These are phyloP conservation scores for Verasper variegatus DNA, from an alignment of 2,113 vertebrate species.

Conservation along the genomic window DNA sequence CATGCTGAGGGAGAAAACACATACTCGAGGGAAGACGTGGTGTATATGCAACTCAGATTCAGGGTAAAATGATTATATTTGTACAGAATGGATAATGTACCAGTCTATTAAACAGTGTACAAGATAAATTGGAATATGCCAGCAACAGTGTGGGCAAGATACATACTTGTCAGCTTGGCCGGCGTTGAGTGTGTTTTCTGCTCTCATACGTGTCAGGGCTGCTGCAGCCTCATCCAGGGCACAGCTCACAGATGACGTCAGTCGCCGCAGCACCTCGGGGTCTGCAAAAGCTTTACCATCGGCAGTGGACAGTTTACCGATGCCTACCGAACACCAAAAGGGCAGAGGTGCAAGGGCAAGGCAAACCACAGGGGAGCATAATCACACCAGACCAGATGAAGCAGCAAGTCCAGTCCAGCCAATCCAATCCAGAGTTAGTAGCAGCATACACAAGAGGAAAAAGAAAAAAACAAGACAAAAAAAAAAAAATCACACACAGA, in stretches of 20 bases:
- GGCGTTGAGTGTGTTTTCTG: conserved; percentile 95
- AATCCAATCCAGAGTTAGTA: conserved; percentile 82
- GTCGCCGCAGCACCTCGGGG: conserved; percentile 95
- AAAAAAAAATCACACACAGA: conserved; percentile 43
- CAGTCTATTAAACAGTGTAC: not conserved
- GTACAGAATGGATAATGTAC: not conserved
- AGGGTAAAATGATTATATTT: no score
- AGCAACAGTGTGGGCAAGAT: conserved; percentile 60
- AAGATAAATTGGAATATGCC: not conserved
- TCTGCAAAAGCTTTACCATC: conserved; percentile 99
- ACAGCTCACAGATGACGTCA: conserved; percentile 98
- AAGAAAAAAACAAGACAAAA: not conserved
- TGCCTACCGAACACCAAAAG: conserved; percentile 88
- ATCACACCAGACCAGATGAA: conserved; percentile 81
- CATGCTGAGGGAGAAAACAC: not conserved
- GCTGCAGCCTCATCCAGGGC: conserved; percentile 98
- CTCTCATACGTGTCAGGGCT: conserved; percentile 97
- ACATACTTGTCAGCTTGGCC: conserved; percentile 99
- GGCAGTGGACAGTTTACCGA: conserved; percentile 99
- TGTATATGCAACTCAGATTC: not conserved
- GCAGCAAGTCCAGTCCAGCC: conserved; percentile 79
- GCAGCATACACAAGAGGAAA: conserved; percentile 61
- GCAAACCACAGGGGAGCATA: conserved; percentile 80
- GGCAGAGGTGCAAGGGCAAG: conserved; percentile 80
- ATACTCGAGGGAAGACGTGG: not conserved